Base-by-base conservation (phyloP, 2,888 invertebrate species). In the Ischnura elegans region DNA sequence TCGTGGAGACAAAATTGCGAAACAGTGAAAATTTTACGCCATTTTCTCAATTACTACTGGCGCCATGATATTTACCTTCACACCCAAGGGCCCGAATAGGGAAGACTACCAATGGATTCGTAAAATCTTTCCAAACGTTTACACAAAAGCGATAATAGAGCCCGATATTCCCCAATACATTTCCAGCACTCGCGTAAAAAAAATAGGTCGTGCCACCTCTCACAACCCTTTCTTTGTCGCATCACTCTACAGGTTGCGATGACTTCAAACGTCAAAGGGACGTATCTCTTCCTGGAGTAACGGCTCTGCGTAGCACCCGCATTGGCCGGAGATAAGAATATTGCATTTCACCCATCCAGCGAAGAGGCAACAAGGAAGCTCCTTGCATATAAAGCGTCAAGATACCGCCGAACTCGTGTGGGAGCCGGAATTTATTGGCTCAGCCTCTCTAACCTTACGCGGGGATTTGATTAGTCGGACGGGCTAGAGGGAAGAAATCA, bases 241-340 rank as follows among this genome's bases (percentile, higher is more conserved):
- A 76, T 76, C 76, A 76, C 76, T 36, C 36, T 36, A 76, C 76
- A 76, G 76, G 76, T 76, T 36, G 29, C 36, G 36, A 76, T 76
- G 61, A 76, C 76, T 76, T 76, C 29, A 13, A 76, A 25, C 76
- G 36, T 76, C 76, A 76, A 76, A 76, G 29, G 36, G 36, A 76
- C 13, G 76, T 29, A 16, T 21, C 36, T 29, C 36, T 76, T n/a
- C 76, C 61, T n/a, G 36, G 76, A n/a, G 36, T n/a, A 76, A 25
- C 76, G 36, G 29, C 76, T 8, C 76, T 36, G 10, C 36, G 36
- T 10, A 76, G 36, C 76, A 16, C 29, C 29, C 36, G 76, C 13
- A 76, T 76, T 16, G 76, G 76, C 36, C 36, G 76, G 29, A 76
- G 76, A 76, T 13, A 76, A 76, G 76, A 76, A 76, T 76, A 76